Conservation (phyloP, 2,113 vertebrate genomes). For the Azemiops feae region DNA sequence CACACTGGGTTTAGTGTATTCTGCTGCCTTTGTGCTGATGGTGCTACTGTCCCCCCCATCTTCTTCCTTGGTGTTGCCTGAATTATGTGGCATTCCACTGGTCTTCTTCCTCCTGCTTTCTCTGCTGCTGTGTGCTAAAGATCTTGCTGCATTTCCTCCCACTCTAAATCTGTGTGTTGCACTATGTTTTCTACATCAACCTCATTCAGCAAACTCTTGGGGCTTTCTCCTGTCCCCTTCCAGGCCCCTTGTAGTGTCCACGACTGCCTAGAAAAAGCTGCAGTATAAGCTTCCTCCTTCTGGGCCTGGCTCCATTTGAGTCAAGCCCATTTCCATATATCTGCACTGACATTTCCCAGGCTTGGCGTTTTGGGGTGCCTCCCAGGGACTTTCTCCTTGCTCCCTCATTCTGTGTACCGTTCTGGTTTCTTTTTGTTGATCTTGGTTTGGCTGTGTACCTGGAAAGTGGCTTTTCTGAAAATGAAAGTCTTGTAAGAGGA, state of each 20-base stretch:
- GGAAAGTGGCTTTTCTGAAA: background rate
- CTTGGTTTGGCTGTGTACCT: slow-evolving; percentile 14
- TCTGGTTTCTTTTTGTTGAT: slow-evolving; percentile 62
- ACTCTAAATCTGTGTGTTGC: background rate
- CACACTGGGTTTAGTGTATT: background rate
- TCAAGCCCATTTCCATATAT: background rate
- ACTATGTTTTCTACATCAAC: background rate
- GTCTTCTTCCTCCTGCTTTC: background rate
- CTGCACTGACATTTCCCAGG: background rate
- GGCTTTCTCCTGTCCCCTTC: background rate
- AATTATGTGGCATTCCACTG: background rate
- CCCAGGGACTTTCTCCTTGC: slow-evolving; percentile 48
- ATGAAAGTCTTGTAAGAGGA: background rate
- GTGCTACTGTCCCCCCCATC: background rate
- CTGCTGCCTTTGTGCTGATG: background rate
- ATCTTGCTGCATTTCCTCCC: background rate
- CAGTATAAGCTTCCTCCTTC: background rate
- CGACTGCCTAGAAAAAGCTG: accelerated
- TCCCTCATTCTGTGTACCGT: slow-evolving; percentile 23
- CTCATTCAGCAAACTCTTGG: background rate
- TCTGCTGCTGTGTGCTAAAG: background rate
- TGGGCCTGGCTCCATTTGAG: background rate
- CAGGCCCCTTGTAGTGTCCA: background rate
- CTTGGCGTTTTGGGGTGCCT: background rate
- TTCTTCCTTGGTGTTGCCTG: accelerated